Base-by-base conservation (phyloP, 1,140 invertebrate species). In the Drosophila kanapiae region DNA sequence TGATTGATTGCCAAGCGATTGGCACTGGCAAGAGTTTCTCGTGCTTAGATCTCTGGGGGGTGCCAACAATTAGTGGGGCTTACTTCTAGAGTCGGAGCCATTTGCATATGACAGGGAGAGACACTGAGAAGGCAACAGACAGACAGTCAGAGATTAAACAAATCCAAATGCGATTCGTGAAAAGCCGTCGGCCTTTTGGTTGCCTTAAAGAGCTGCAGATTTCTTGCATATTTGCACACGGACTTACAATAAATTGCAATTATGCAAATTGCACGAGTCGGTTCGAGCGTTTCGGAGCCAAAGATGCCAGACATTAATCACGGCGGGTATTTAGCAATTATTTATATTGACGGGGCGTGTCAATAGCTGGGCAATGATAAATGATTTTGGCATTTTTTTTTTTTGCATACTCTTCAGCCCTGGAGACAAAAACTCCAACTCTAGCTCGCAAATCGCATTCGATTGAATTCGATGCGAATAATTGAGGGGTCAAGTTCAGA, bases 231-330 rank as follows among this genome's bases (percentile, higher is more conserved):
- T 79, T 90, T 90, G 78, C 81, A 78, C 81, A 78, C 82, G 78
- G 82, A 71, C 81, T 90, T 85, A 90, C 85, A 90, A 90, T 77
- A 82, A 90, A 90, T 82, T 90, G 86, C 85, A 90, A 90, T 90
- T 90, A 90, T 90, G 85, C 86, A 90, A 90, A 90, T 90, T 70
- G 57, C 40, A 14, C 61, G 76, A 60, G 38, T 29, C 53, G 47
- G 23, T 35, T 38, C 38, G 33, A 54, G 53, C 33, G 48, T 37
- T 69, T 45, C 27, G 62, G 62, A 62, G 78, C 48, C 49, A 71
- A 70, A 86, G 76, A 80, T 78, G 77, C 68, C 54, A 78, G 75
- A 78, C 85, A 87, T 87, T 87, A 87, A 87, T 87, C 84, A 87
- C 61, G 42, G 48, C 40, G 42, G 61, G 82, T 79, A 87, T 57